These are phyloP conservation scores for Listronotus oregonensis DNA, from an alignment of 1,140 invertebrate species.

Conservation along the genomic window DNA sequence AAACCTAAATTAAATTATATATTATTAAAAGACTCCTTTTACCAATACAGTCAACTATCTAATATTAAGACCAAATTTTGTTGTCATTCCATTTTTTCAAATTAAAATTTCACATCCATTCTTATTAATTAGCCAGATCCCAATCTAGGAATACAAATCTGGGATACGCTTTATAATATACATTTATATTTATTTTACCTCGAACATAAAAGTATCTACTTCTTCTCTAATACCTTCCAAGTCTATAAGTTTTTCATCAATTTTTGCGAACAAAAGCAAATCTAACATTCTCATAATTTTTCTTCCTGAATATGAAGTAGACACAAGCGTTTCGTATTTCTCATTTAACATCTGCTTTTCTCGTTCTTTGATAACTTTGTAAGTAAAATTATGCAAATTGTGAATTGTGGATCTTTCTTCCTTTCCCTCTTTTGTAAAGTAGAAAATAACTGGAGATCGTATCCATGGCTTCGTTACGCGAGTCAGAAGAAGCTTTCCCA, in stretches of 20 bases:
- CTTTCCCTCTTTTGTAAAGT: conserved; percentile 23
- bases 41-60: no score
- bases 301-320: conserved; percentile 47
- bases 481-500: conserved; percentile 56
- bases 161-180: no score
- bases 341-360: conserved; percentile 18
- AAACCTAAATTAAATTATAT: no score
- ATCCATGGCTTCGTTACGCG: conserved; percentile 67
- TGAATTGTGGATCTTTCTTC: conserved; percentile 59
- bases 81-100: no score
- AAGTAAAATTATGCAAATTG: conserved; percentile 70
- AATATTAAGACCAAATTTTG: no score
- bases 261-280: conserved; percentile 66
- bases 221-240: conserved; percentile 78
- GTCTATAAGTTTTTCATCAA: conserved; percentile 61
- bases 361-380: conserved; percentile 58
- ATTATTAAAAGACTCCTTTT: no score
- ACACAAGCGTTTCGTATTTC: background rate
- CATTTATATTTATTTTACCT: no score
- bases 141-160: no score
- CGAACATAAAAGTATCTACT: conserved; percentile 87
- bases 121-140: no score
- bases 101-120: no score
- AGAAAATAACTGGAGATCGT: conserved; percentile 24
- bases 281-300: conserved; percentile 75